Conservation (phyloP, 1,140 invertebrate species). For the Heliconius hermathena region DNA sequence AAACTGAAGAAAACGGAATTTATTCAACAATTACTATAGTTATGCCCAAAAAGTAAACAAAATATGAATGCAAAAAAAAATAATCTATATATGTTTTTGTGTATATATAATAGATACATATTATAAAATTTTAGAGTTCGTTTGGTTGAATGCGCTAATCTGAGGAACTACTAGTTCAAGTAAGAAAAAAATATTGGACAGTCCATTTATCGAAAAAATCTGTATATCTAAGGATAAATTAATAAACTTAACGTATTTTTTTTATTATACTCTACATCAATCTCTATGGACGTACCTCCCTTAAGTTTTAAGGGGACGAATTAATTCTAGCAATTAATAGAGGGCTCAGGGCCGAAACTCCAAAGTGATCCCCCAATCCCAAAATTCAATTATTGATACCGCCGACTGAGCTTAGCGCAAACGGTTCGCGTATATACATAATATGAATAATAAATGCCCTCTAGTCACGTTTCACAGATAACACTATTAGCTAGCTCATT, state of each 20-base stretch:
- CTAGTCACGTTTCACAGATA: conserved; percentile 37
- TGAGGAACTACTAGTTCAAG: neutral
- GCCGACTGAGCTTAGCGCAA: conserved; percentile 44
- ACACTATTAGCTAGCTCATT: conserved; percentile 30
- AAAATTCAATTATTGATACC: conserved; percentile 72
- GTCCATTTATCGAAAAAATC: too few relatives aligned
- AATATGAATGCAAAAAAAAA: too few relatives aligned
- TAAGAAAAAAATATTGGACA: neutral
- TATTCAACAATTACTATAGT: too few relatives aligned
- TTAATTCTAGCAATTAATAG: conserved; percentile 74
- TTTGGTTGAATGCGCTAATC: too few relatives aligned
- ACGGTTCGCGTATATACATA: conserved; percentile 36
- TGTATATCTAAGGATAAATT: too few relatives aligned
- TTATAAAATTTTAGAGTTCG: too few relatives aligned
- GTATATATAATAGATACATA: too few relatives aligned
- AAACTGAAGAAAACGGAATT: too few relatives aligned
- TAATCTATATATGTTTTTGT: too few relatives aligned
- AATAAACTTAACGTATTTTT: neutral
- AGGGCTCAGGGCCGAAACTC: conserved; percentile 52
- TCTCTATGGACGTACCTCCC: conserved; percentile 27
- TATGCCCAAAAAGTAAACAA: too few relatives aligned
- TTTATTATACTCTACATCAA: neutral
- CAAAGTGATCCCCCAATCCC: conserved; percentile 50
- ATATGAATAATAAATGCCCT: conserved; percentile 34
- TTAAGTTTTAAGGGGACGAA: conserved; percentile 58